Percentiles rank a stretch among this genome's conserved stretches.
These are phyloP conservation scores for Chaetophractus vellerosus DNA, from an alignment of 2,797 vertebrate species.

Conservation along the genomic window DNA sequence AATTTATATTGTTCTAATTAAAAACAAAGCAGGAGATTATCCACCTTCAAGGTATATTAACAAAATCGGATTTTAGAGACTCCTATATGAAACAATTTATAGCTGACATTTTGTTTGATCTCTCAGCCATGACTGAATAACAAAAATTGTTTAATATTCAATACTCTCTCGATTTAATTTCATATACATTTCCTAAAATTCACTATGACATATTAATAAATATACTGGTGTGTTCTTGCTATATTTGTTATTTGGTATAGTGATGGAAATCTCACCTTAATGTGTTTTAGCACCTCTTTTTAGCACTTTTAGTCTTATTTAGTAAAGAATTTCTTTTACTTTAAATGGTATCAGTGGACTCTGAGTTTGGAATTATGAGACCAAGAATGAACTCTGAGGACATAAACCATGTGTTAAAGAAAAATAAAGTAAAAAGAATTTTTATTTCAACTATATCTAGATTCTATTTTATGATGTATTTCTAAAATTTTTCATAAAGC, in stretches of 20 bases:
- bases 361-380: slow-evolving; percentile 67
- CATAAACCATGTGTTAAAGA: not conserved
- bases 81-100: not conserved
- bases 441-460: not conserved
- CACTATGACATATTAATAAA: not conserved
- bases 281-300: not conserved
- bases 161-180: slow-evolving; percentile 39
- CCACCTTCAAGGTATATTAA: not conserved
- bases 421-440: slow-evolving; percentile 36
- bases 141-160: slow-evolving; percentile 39
- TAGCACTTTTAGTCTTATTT: slow-evolving; percentile 6
- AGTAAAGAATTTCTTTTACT: slow-evolving; percentile 36
- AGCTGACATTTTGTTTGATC: not conserved
- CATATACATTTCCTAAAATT: slow-evolving; percentile 31
- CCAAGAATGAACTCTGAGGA: not conserved
- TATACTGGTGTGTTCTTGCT: not conserved
- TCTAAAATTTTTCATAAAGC: slow-evolving; percentile 60
- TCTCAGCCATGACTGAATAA: not conserved
- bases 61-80: slow-evolving; percentile 31
- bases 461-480: not conserved
- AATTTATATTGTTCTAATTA: slow-evolving; percentile 9
- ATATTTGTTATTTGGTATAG: not conserved
- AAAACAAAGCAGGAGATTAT: slow-evolving; percentile 23
- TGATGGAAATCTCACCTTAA: slow-evolving; percentile 28
- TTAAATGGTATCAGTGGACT: not conserved